These are phyloP conservation scores for Taphrorychus bicolor DNA, from an alignment of 2,888 invertebrate genomes.

Conservation along the genomic window DNA sequence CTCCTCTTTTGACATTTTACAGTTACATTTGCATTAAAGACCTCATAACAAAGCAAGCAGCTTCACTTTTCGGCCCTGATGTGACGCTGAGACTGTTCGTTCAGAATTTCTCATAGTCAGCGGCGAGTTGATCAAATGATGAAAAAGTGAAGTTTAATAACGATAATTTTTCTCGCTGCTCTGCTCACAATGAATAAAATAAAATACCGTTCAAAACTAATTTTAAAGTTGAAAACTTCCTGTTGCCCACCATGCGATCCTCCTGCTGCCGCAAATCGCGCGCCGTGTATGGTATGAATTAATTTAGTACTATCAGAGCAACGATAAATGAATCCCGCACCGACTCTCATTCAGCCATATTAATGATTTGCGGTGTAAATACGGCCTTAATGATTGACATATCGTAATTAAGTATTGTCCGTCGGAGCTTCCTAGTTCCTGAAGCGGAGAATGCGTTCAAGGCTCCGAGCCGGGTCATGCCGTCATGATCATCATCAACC, in stretches of 20 bases:
- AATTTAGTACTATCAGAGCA: conserved; percentile 3
- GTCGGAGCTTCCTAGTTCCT: background rate
- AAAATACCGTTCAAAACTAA: background rate
- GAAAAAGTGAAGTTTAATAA: too few species aligned
- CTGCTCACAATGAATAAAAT: background rate
- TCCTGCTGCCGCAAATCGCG: background rate
- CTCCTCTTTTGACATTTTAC: too few species aligned
- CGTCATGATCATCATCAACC: background rate
- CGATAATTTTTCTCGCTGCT: too few species aligned
- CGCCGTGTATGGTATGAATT: conserved; percentile 2
- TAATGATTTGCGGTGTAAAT: background rate
- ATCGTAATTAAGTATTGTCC: conserved; percentile 4
- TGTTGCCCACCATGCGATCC: background rate
- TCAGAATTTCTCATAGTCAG: too few species aligned
- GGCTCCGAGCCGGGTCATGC: background rate
- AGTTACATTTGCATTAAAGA: too few species aligned
- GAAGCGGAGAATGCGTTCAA: background rate
- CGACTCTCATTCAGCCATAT: background rate
- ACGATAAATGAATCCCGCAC: background rate
- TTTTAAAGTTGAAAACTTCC: background rate
- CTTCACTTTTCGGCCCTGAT: too few species aligned
- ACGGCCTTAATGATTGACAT: background rate
- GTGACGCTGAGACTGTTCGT: too few species aligned
- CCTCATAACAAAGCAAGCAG: too few species aligned
- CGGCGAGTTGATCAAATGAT: too few species aligned